Conservation (phyloP, 1,140 invertebrate genomes). For the Aleiodes sp. region DNA sequence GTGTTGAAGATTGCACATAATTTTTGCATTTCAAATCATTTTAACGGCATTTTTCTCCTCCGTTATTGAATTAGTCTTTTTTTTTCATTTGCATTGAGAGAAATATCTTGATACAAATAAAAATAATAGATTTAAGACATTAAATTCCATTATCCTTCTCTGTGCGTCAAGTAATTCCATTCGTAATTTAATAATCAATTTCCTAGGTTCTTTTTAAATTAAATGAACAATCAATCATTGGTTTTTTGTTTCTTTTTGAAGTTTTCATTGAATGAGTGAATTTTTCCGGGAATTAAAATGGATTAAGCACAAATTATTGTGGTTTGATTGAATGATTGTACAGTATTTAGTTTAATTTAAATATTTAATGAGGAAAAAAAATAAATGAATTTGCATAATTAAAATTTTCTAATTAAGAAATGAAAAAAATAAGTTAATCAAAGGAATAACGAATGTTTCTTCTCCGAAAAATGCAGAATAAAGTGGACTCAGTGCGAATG, state of each 20-base stretch:
- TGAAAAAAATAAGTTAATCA: conserved; percentile 3
- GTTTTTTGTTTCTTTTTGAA: too few species aligned
- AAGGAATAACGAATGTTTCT: not conserved
- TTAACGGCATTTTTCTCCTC: not conserved
- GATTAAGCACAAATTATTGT: conserved; percentile 6
- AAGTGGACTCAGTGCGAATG: not conserved
- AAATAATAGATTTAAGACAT: not conserved
- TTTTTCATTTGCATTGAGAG: not conserved
- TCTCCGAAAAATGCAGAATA: too few species aligned
- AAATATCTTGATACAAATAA: conserved; percentile 1
- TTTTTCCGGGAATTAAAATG: not conserved
- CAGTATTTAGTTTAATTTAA: conserved; percentile 15
- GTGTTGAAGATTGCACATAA: too few species aligned
- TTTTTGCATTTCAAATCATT: too few species aligned
- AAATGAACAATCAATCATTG: too few species aligned
- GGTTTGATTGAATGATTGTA: conserved; percentile 16
- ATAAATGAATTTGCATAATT: not conserved
- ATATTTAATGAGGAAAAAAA: conserved; percentile 11
- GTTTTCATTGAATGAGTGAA: not conserved
- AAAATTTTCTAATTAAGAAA: not conserved
- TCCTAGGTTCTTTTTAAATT: not conserved
- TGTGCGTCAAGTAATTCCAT: not conserved
- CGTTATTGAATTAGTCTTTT: not conserved
- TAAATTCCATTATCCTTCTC: not conserved
- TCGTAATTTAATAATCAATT: not conserved